phyloP scores from a whole-genome alignment of 1,140 invertebrate species.

The Drosophila paulistorum region DNA sequence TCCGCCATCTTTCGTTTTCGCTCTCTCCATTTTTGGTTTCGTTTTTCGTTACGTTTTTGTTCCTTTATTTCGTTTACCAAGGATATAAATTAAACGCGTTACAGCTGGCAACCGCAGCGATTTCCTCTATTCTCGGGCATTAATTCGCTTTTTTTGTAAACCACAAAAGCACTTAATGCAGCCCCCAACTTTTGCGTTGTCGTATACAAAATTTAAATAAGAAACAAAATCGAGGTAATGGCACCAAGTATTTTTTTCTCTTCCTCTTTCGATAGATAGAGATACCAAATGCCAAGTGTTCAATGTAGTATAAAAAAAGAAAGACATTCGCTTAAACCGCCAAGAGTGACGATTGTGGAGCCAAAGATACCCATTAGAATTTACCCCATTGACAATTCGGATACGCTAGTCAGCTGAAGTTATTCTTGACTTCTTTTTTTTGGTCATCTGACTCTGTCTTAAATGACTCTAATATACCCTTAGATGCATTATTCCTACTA shows the following conservation, averaged over 20 bases:
- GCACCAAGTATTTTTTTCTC: neutral
- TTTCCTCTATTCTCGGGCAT: constrained; percentile 54
- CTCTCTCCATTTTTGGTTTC: constrained; percentile 1
- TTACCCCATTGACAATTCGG: too few relatives aligned
- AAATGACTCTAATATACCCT: neutral
- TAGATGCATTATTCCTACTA: neutral
- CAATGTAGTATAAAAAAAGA: constrained; percentile 63
- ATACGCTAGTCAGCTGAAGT: too few relatives aligned
- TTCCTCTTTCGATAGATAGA: constrained; percentile 18
- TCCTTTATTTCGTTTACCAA: constrained; percentile 47
- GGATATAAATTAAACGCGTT: constrained; percentile 81
- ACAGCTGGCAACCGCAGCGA: constrained; percentile 77
- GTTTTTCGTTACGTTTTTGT: constrained; percentile 33
- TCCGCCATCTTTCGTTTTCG: constrained; percentile 33
- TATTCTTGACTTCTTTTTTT: too few relatives aligned
- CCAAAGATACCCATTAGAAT: too few relatives aligned
- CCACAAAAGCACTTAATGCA: constrained; percentile 75
- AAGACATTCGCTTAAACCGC: neutral
- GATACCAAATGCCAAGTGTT: constrained; percentile 71
- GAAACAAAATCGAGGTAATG: constrained; percentile 79
- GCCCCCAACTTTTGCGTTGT: constrained; percentile 17
- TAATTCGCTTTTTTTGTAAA: constrained; percentile 70
- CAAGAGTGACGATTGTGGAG: neutral
- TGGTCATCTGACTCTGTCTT: too few relatives aligned
- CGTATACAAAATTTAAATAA: constrained; percentile 77